Base-by-base conservation (phyloP, 2,888 invertebrate species). In the Stomorhina lunata region DNA sequence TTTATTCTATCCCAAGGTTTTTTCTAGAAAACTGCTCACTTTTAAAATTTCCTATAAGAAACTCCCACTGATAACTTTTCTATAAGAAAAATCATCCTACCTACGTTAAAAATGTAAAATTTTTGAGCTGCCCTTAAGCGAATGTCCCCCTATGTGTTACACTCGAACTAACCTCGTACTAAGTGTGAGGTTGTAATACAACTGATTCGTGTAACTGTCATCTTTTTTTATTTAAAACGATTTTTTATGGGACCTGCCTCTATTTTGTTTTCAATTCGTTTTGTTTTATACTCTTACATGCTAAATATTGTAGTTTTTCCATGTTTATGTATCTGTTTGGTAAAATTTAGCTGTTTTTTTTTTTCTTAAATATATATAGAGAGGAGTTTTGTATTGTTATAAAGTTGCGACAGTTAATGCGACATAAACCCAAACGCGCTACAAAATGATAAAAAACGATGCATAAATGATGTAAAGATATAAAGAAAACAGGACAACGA, bases 401-500 rank as follows among this genome's bases (percentile, higher is more conserved):
- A 80, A 73, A 80, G 81, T 80, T 82, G 80, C 63, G 80, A 69
- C 80, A 77, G 68, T 82, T 82, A 84, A 80, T 80, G 73, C 73
- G 76, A 77, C 80, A 82, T 69, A 84, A 84, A 68, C 48, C 80
- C 55, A 61, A 80, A 68, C 61, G 72, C 66, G 27, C 69, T 48
- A 69, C 69, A 63, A 71, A 59, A 72, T 61, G 32, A 65, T 40
- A 45, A 25, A 57, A 77, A 65, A 45, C 27, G 1, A 27, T 55
- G 61, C 40, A 57, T 25, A 57, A 59, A 59, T 48, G n/a, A 34
- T 50, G 27, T 4, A 71, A 43, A n/a, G n/a, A n/a, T 43, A 6
- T n/a, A 6, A 17, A n/a, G 27, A 27, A 40, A 27, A 63, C 1
- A 20, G 29, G 2, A 68, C n/a, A 59, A 50, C 40, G 17, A 57